These are phyloP conservation scores for Phylloscopus trochiloides DNA, from an alignment of 2,113 vertebrate species.

Conservation along the genomic window DNA sequence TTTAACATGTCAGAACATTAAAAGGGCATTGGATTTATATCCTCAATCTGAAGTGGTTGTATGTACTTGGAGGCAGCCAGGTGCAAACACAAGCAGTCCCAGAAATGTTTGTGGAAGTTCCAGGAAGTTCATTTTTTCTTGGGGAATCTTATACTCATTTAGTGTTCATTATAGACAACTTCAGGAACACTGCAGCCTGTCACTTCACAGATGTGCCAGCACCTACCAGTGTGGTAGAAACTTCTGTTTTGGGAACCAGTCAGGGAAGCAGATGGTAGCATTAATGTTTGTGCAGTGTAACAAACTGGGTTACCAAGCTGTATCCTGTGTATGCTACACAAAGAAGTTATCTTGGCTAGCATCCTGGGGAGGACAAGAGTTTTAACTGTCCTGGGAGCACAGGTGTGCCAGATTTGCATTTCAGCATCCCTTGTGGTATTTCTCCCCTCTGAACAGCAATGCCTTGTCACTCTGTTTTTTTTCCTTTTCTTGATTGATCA, in stretches of 20 bases:
- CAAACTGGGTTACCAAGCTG: background rate
- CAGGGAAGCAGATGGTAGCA: background rate
- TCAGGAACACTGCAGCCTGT: background rate
- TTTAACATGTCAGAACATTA: background rate
- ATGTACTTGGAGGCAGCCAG: rapidly evolving
- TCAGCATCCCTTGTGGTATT: background rate
- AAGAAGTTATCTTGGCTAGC: background rate
- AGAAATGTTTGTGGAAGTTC: background rate
- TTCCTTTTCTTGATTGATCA: background rate
- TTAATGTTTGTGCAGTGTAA: background rate
- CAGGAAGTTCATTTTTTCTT: background rate
- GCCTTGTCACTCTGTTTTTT: rapidly evolving
- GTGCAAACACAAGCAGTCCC: background rate
- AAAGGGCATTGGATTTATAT: background rate
- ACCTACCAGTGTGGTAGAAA: background rate
- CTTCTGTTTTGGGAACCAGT: background rate
- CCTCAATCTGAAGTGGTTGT: background rate
- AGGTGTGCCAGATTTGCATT: background rate
- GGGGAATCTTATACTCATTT: background rate
- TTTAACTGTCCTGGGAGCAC: background rate
- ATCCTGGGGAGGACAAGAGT: background rate
- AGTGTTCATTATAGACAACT: background rate
- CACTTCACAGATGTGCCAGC: background rate
- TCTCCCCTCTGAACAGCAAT: background rate
- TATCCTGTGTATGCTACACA: background rate